A percentile compares a stretch with the other conserved stretches of the same genome.
These are phyloP conservation scores for Gonioctena quinquepunctata DNA, from an alignment of 1,140 invertebrate species.

Conservation along the genomic window DNA sequence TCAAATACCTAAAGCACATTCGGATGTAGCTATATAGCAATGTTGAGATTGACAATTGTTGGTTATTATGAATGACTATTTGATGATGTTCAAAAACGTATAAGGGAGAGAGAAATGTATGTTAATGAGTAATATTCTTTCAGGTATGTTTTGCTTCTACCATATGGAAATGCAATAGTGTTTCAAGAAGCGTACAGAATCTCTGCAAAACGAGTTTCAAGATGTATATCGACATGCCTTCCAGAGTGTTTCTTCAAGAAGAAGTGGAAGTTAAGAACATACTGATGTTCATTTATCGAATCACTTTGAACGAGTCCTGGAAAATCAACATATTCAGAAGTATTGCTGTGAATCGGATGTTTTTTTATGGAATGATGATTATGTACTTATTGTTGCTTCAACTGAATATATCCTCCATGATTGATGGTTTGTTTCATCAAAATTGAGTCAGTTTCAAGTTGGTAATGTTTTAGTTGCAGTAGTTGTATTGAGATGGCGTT, in stretches of 20 bases:
- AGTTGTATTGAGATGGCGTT: too few species aligned
- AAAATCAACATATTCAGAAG: background rate
- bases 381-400: background rate
- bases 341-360: background rate
- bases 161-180: background rate
- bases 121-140: too few species aligned
- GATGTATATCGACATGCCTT: constrained; percentile 8
- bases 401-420: background rate
- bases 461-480: too few species aligned
- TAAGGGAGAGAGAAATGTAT: too few species aligned
- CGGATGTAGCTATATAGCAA: too few species aligned
- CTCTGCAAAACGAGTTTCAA: background rate
- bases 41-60: too few species aligned
- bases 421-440: too few species aligned
- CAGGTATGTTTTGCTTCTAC: background rate
- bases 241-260: background rate
- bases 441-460: too few species aligned
- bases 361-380: background rate
- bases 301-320: background rate
- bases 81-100: too few species aligned
- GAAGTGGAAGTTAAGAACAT: constrained; percentile 4
- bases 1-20: too few species aligned
- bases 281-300: background rate
- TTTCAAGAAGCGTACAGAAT: background rate
- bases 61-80: too few species aligned